Percentiles rank a stretch among this genome's conserved stretches.
Evolutionary conservation across 1,140 invertebrate species (phyloP).

Genomic region (Musca domestica): DNA sequence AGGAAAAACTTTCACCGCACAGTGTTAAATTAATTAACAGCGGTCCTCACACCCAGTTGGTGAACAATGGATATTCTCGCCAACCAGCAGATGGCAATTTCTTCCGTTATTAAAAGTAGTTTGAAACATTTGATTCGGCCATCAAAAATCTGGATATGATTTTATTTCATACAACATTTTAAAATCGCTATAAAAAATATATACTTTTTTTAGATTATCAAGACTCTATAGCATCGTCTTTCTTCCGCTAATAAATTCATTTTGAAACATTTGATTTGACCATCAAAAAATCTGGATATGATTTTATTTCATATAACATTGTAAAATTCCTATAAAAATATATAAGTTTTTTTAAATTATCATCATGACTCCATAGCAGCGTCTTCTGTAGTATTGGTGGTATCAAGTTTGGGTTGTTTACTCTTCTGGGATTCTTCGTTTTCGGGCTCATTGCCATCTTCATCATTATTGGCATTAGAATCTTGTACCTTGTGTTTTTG

Average conservation of each 20-base stretch:
- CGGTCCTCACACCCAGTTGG: constrained; percentile 64
- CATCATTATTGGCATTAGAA: background rate
- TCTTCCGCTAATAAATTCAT: constrained; percentile 58
- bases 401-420: constrained; percentile 26
- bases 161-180: too few species aligned
- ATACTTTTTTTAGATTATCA: too few species aligned
- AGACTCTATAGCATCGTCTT: background rate
- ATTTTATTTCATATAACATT: too few species aligned
- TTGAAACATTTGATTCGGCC: background rate
- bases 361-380: too few species aligned
- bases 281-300: background rate
- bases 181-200: too few species aligned
- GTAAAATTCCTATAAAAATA: too few species aligned
- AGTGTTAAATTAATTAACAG: constrained; percentile 67
- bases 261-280: background rate
- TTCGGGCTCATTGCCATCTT: background rate
- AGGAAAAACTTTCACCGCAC: constrained; percentile 59
- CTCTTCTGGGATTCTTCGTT: constrained; percentile 7
- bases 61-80: constrained; percentile 66
- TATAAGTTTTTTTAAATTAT: too few species aligned
- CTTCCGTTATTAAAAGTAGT: constrained; percentile 57
- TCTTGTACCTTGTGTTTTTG: constrained; percentile 37
- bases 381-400: background rate
- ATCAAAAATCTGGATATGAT: background rate
- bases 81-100: constrained; percentile 64